A percentile compares a stretch with the other conserved stretches of the same genome.
Conservation (phyloP, 2,797 vertebrate species). For the Chanos chanos region DNA sequence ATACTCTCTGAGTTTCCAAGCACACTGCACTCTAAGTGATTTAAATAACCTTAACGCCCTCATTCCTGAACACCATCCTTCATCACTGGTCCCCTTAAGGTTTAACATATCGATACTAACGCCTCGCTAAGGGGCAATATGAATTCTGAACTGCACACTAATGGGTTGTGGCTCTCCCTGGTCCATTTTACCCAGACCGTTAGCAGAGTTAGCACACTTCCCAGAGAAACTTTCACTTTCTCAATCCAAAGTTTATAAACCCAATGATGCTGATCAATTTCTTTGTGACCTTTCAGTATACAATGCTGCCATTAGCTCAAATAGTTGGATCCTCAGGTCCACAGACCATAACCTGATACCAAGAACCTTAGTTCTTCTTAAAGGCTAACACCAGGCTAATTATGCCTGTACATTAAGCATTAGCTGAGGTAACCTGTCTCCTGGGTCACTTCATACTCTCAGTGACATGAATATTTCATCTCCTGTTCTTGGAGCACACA, state of each 20-base stretch:
- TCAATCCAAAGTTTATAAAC: constrained; percentile 19
- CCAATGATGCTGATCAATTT: constrained; percentile 25
- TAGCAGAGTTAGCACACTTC: not conserved
- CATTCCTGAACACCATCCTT: no score
- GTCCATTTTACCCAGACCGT: no score
- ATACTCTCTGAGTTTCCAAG: no score
- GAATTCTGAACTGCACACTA: no score
- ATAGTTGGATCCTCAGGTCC: constrained; percentile 20
- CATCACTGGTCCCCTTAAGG: no score
- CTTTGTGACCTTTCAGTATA: constrained; percentile 24
- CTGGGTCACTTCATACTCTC: not conserved
- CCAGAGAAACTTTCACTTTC: constrained; percentile 6
- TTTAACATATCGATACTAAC: no score
- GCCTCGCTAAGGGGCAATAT: no score
- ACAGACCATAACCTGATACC: constrained; percentile 19
- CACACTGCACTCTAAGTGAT: no score
- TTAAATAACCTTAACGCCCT: no score
- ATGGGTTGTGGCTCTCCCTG: no score
- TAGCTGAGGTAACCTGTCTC: constrained; percentile 1
- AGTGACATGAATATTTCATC: constrained; percentile 7
- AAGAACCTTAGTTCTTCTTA: constrained; percentile 29
- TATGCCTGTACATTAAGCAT: constrained; percentile 7
- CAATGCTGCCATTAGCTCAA: constrained; percentile 18
- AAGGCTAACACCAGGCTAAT: constrained; percentile 16
- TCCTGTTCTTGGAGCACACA: no score